Conservation (phyloP, 2,797 vertebrate genomes). For the Sebastes variabilis region DNA sequence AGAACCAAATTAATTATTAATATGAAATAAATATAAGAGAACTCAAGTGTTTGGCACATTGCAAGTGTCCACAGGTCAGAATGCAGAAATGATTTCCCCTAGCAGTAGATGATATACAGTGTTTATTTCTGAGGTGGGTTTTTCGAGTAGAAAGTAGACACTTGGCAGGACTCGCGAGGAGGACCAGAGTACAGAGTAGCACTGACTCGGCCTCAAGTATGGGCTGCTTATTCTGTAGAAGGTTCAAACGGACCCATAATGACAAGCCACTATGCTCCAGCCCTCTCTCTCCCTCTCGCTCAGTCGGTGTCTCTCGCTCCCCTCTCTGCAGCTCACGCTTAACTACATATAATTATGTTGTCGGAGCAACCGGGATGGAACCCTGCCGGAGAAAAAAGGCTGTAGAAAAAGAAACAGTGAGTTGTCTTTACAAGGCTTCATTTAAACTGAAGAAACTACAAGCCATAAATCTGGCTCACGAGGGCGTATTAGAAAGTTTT, state of each 20-base stretch:
- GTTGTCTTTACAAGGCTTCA: slow-evolving; percentile 50
- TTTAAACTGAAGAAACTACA: slow-evolving; percentile 47
- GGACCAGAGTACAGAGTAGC: slow-evolving; percentile 41
- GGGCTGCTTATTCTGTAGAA: slow-evolving; percentile 77
- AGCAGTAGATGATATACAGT: slow-evolving; percentile 53
- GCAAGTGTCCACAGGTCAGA: slow-evolving; percentile 47
- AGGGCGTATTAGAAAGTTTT: slow-evolving; percentile 5
- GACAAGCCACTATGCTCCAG: slow-evolving; percentile 77
- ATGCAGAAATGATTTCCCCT: slow-evolving; percentile 52
- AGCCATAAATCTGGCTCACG: slow-evolving; percentile 33
- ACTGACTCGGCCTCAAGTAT: slow-evolving; percentile 59
- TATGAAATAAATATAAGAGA: neutral
- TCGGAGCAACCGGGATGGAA: slow-evolving; percentile 76
- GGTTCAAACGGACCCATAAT: slow-evolving; percentile 86
- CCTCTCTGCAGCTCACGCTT: slow-evolving; percentile 65
- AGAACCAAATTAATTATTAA: neutral
- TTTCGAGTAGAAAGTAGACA: slow-evolving; percentile 64
- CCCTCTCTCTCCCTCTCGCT: slow-evolving; percentile 49
- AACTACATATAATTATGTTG: slow-evolving; percentile 85
- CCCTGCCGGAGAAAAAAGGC: slow-evolving; percentile 37
- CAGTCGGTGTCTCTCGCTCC: slow-evolving; percentile 55
- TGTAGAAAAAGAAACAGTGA: slow-evolving; percentile 29
- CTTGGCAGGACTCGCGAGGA: slow-evolving; percentile 51
- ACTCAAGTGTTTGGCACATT: slow-evolving; percentile 17
- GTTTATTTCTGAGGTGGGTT: slow-evolving; percentile 69